A percentile compares a stretch with the other conserved stretches of the same genome.
phyloP scores from a whole-genome alignment of 2,888 invertebrate genomes.

The Ochropacha duplaris region DNA sequence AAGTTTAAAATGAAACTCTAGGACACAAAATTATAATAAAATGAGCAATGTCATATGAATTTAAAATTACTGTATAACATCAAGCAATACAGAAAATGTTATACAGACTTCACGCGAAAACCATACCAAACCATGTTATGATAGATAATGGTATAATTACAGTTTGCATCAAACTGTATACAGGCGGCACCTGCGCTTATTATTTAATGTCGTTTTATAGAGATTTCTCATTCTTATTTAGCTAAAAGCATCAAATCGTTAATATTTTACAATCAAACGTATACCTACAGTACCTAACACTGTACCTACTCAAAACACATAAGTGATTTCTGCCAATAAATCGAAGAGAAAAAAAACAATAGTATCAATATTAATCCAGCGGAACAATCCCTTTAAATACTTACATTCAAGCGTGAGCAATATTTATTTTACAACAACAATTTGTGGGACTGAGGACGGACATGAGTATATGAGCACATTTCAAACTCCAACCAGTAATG shows the following conservation, averaged over 20 bases:
- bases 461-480: background rate
- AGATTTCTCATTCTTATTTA: background rate
- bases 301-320: background rate
- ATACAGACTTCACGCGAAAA: background rate
- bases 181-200: background rate
- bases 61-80: slow-evolving; percentile 10
- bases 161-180: background rate
- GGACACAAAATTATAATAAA: slow-evolving; percentile 25
- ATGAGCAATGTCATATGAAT: slow-evolving; percentile 36
- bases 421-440: background rate
- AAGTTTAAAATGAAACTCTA: slow-evolving; percentile 33
- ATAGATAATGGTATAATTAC: background rate
- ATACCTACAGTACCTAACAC: too few relatives aligned
- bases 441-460: background rate
- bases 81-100: slow-evolving; percentile 2
- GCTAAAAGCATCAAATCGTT: background rate
- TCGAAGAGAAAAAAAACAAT: background rate
- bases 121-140: background rate
- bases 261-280: too few relatives aligned
- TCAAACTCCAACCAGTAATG: background rate
- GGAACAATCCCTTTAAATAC: background rate
- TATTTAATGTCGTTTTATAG: background rate
- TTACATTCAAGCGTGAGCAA: background rate
- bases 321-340: background rate
- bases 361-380: background rate